Evolutionary conservation across 1,140 invertebrate species (phyloP), one percentile per base, ranked within the genome.

Genomic region (Sinella curviseta): DNA sequence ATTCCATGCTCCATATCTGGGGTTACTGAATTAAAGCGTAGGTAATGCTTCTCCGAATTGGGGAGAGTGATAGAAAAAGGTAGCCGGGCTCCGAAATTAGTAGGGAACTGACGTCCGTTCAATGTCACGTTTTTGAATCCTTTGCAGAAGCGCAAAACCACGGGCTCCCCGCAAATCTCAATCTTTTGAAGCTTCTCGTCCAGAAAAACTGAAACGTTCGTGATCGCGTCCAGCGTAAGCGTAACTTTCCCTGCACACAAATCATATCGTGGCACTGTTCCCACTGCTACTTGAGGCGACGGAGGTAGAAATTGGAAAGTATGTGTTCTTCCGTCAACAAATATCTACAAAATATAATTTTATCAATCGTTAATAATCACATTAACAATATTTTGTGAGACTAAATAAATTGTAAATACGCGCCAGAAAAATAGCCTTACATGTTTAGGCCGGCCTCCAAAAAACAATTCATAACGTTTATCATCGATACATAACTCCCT

Each of bases 401-500:
- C 35, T 8, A 48, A 8, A 48, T 48, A 39, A 48, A 77, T n/a
- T 26, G 17, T 77, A n/a, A 77, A 54, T 76, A 16, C 30, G 26
- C 31, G 16, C 24, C 36, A 12, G 60, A 70, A 33, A n/a, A 76
- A 48, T n/a, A 48, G 24, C 75, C n/a, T 16, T 65, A 31, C 75
- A 76, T 0, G 26, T 3, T 97, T 91, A 0, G 94, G 92, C 55
- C 94, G 92, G 1, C 96, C 96, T 74, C 96, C 96, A 87, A 99
- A 98, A 82, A 93, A 94, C 85, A 94, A 94, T 85, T 96, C 94
- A 84, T 95, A 97, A 89, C 92, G 94, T 35, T 90, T 89, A 26
- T 92, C 93, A 86, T 98, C 94, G 33, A 99, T 92, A 82, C 93
- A 96, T 0, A 99, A 88, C 86, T 99, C 97, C 76, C 95, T 89